These are phyloP conservation scores for Callipepla californica DNA, from an alignment of 2,113 vertebrate genomes.

Conservation along the genomic window DNA sequence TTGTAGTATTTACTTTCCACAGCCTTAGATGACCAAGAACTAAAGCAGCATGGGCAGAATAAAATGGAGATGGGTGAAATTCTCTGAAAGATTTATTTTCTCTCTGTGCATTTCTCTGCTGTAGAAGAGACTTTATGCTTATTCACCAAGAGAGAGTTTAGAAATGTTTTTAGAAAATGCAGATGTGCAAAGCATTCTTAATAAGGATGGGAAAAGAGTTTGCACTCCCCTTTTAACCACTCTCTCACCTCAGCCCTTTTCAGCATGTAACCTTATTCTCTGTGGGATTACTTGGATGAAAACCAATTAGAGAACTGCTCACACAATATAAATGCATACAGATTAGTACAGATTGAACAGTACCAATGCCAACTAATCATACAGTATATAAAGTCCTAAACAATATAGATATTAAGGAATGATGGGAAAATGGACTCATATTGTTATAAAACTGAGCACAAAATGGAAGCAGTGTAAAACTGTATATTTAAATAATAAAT, in stretches of 20 bases:
- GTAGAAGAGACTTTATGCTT: constrained; percentile 51
- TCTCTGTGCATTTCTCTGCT: neutral
- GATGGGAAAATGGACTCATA: constrained; percentile 68
- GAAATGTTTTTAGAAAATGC: constrained; percentile 75
- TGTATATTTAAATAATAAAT: constrained; percentile 72
- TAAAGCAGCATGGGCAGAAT: neutral
- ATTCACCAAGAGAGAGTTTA: constrained; percentile 68
- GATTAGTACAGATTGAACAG: constrained; percentile 80
- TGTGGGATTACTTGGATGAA: constrained; percentile 83
- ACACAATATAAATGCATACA: constrained; percentile 81
- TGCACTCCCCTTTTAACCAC: constrained; percentile 78
- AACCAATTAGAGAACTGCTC: constrained; percentile 83
- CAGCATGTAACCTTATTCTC: constrained; percentile 83
- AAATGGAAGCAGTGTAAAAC: constrained; percentile 68
- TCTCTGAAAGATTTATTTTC: constrained; percentile 39
- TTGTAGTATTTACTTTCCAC: constrained; percentile 2
- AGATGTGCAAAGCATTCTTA: constrained; percentile 80
- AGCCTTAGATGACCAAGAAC: constrained; percentile 1
- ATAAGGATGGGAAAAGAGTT: constrained; percentile 81
- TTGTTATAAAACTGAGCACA: constrained; percentile 69
- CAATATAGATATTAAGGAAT: constrained; percentile 80
- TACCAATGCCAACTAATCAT: constrained; percentile 77
- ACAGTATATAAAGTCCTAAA: constrained; percentile 75
- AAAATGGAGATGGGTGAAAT: constrained; percentile 29
- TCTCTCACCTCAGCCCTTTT: constrained; percentile 82